Evolutionary conservation across 37 sponge, comb jelly and placozoan genomes (phyloP).

Genomic region (Beroe ovata): DNA sequence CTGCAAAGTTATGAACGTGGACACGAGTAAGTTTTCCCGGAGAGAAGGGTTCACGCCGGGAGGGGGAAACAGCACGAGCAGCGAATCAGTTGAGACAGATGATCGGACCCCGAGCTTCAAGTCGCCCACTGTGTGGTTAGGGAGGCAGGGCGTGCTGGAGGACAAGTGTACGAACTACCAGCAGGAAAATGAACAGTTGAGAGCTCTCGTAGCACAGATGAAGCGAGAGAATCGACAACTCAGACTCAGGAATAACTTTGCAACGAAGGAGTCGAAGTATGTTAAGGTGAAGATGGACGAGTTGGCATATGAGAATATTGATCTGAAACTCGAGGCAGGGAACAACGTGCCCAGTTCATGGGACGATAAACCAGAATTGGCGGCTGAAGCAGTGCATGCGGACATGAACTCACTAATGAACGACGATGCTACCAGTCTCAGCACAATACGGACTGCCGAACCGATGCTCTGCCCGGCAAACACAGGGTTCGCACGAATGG

Average conservation of each 20-base stretch:
- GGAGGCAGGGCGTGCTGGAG: not conserved
- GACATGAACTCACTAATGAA: constrained; percentile 10
- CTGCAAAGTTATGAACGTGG: not conserved
- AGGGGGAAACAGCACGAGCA: not conserved
- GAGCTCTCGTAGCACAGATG: not conserved
- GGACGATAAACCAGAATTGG: constrained; percentile 10
- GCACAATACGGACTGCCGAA: constrained; percentile 2
- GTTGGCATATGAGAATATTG: not conserved
- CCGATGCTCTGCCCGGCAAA: constrained; percentile 1
- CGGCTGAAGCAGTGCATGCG: not conserved
- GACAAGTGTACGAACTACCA: not conserved
- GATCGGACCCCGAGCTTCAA: not conserved
- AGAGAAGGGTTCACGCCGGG: not conserved
- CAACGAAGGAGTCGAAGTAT: constrained; percentile 3
- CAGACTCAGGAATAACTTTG: not conserved
- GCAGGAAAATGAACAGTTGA: not conserved
- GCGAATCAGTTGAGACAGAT: not conserved
- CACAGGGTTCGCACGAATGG: not conserved
- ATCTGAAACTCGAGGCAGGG: not conserved
- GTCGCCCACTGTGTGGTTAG: not conserved
- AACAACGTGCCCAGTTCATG: not conserved
- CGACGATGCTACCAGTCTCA: constrained; percentile 4
- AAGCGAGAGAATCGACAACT: not conserved
- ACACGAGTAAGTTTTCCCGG: not conserved
- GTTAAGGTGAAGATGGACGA: not conserved